These are phyloP conservation scores for Poecilobothrus nobilitatus DNA, from an alignment of 2,888 invertebrate genomes.

Conservation along the genomic window DNA sequence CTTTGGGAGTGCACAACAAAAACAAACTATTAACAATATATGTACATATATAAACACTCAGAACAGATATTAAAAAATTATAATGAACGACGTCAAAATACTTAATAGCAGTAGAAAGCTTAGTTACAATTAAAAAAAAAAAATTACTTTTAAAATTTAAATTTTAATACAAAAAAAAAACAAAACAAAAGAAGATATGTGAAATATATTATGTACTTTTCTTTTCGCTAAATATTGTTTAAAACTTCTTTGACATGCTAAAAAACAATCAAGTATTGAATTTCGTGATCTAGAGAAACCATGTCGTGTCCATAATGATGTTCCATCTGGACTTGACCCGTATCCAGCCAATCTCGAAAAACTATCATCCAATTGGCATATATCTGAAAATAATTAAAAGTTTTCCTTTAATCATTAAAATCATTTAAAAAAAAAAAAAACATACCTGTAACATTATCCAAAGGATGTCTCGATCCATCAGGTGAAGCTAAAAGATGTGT, in stretches of 20 bases:
- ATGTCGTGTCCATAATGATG: slow-evolving; percentile 36
- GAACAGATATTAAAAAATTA: too few relatives aligned
- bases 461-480: slow-evolving; percentile 68
- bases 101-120: too few relatives aligned
- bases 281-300: slow-evolving; percentile 32
- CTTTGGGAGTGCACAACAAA: too few relatives aligned
- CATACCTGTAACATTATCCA: slow-evolving; percentile 59
- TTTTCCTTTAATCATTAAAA: neutral
- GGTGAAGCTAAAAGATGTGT: slow-evolving; percentile 74
- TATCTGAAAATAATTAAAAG: slow-evolving; percentile 25
- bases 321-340: slow-evolving; percentile 37
- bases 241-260: slow-evolving; percentile 63
- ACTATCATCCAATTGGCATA: slow-evolving; percentile 39
- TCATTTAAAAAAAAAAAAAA: neutral
- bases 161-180: neutral
- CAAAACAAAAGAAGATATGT: too few relatives aligned
- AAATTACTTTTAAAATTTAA: too few relatives aligned
- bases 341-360: slow-evolving; percentile 39
- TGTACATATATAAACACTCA: too few relatives aligned
- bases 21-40: too few relatives aligned
- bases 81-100: too few relatives aligned
- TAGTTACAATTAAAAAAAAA: too few relatives aligned
- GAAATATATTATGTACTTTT: slow-evolving; percentile 48
- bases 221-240: slow-evolving; percentile 73
- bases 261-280: slow-evolving; percentile 64